These are phyloP conservation scores for Plectropomus leopardus DNA, from an alignment of 2,113 vertebrate species.

Conservation along the genomic window DNA sequence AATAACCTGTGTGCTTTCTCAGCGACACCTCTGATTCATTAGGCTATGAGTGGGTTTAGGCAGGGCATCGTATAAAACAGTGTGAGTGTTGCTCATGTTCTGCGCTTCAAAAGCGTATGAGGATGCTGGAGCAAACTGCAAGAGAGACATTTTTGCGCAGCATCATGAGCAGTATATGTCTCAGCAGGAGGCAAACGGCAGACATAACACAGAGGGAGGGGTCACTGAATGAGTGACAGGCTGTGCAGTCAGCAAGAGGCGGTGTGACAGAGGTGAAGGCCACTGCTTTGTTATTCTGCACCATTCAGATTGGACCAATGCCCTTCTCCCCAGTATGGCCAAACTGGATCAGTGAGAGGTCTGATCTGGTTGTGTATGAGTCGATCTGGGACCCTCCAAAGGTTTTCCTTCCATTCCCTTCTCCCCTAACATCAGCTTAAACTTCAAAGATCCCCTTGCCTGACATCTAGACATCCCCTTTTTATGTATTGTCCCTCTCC, in stretches of 20 bases:
- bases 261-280: conserved; percentile 29
- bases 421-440: conserved; percentile 40
- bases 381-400: conserved; percentile 25
- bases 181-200: conserved; percentile 5
- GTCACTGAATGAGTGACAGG: conserved; percentile 37
- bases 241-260: conserved; percentile 46
- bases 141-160: conserved; percentile 8
- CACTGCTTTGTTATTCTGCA: neutral
- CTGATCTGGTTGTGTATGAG: conserved; percentile 27
- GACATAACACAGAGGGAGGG: conserved; percentile 3
- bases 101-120: conserved; percentile 2
- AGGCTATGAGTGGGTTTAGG: conserved; percentile 24
- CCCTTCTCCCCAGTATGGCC: neutral
- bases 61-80: conserved; percentile 4
- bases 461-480: conserved; percentile 46
- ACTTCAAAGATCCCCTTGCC: conserved; percentile 58
- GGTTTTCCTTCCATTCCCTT: conserved; percentile 25
- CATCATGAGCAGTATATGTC: neutral
- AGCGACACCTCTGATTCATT: conserved; percentile 53
- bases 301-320: conserved; percentile 1
- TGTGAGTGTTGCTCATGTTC: neutral
- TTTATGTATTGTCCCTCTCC: conserved; percentile 51
- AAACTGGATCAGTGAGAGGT: conserved; percentile 14
- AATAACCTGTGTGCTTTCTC: conserved; percentile 48
- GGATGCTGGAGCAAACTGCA: neutral